Evolutionary conservation across 2,113 vertebrate genomes (phyloP), one percentile per base, ranked within the genome.

Genomic region (Chloropsis hardwickii): DNA sequence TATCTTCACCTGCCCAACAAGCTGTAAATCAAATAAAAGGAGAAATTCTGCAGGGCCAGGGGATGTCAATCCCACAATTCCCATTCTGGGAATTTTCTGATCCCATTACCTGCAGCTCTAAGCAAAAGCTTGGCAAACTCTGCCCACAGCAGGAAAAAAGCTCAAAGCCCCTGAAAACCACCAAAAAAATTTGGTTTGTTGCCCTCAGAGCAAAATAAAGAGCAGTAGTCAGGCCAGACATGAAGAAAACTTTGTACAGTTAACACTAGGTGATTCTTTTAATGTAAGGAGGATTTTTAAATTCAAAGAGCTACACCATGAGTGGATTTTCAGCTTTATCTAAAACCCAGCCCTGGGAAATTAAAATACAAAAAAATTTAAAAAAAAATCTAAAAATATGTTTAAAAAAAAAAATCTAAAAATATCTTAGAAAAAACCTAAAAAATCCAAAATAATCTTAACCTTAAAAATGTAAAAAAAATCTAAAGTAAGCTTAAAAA

Each of bases 301-400:
- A 56, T 21, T 42, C 23, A 16, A 73, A 56, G 7, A 37, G 10
- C 13, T 0, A 0, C 37, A 5, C 9, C 31, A 39, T 4, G 5
- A 47, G 27, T 15, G 14, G 31, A n/a, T 50, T 81, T 73, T 53
- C 18, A 23, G 40, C 42, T 79, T 74, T 29, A 19, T 3, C 28
- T 48, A 7, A 73, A 81, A 7, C 9, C 19, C 54, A 53, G 25
- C 9, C 24, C 25, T 21, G n/a, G 65, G 24, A 50, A 69, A 50
- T 69, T 8, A 28, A 48, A 50, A 69, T 28, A 28, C 21, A 47
- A 47, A 47, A 47, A 45, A 45, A 45, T 45, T 3, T 37, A 37
- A 8, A 48, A 47, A 47, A 48, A 10, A 4, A 25, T 6, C 33
- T 28, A 20, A 48, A 48, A 67, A 37, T 48, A 12, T 6, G 12